A percentile compares a stretch with the other conserved stretches of the same genome.
phyloP scores from a whole-genome alignment of 2,797 vertebrate species.

The Tinamus major region DNA sequence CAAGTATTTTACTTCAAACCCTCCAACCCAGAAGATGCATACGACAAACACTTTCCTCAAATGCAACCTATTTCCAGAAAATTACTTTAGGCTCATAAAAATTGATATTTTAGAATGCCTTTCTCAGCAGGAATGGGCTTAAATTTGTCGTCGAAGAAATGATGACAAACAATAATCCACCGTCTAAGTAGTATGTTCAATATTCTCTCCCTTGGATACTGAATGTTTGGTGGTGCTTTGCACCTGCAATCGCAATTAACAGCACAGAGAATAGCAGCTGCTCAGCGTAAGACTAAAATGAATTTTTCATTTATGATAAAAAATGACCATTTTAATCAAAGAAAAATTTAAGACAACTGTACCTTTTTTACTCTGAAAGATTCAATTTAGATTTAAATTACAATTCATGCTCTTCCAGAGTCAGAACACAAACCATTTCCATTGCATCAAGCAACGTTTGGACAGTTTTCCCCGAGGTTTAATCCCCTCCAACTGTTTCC shows the following conservation, averaged over 20 bases:
- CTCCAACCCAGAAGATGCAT: not conserved
- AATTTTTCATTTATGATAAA: not conserved
- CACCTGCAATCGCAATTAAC: not conserved
- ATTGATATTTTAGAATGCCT: not conserved
- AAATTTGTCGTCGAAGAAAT: not conserved
- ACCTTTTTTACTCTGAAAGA: not conserved
- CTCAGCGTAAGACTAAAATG: not conserved
- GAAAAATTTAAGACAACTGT: not conserved
- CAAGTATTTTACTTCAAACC: not conserved
- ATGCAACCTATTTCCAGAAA: slow-evolving; percentile 21
- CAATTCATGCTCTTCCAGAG: not conserved
- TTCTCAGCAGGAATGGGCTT: not conserved
- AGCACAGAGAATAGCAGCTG: not conserved
- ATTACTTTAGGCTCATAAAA: not conserved
- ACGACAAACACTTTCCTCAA: slow-evolving; percentile 51
- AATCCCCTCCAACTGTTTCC: not conserved
- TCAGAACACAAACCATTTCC: not conserved
- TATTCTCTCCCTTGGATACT: not conserved
- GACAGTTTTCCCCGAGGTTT: not conserved
- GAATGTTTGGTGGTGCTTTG: not conserved
- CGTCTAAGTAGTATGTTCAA: not conserved
- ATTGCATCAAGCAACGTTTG: not conserved
- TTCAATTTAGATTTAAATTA: not conserved
- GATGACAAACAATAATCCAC: not conserved
- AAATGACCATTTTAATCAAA: not conserved